A percentile compares a stretch with the other conserved stretches of the same genome.
phyloP scores from a whole-genome alignment of 2,113 vertebrate species.

The Triplophysa dalaica region DNA sequence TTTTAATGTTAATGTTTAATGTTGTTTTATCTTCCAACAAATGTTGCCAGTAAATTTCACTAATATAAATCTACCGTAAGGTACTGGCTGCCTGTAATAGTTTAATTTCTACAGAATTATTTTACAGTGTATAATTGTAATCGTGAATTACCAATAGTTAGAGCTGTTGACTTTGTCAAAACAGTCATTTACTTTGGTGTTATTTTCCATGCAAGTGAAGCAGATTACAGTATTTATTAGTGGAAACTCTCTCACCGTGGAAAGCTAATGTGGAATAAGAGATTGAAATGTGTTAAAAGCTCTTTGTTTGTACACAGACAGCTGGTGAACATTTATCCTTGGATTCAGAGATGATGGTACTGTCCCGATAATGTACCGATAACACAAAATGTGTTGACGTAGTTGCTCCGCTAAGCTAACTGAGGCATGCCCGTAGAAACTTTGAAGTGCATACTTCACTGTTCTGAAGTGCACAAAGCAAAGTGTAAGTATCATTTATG shows the following conservation, averaged over 20 bases:
- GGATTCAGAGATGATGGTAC: conserved; percentile 26
- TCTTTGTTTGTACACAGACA: conserved; percentile 49
- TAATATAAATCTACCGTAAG: no score
- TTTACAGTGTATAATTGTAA: no score
- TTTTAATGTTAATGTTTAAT: no score
- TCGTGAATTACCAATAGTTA: no score
- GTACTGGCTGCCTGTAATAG: no score
- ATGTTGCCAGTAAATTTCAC: no score
- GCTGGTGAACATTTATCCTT: conserved; percentile 36
- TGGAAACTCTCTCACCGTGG: background rate
- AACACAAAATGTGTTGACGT: conserved; percentile 1
- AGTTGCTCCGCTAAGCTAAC: background rate
- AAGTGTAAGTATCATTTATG: background rate
- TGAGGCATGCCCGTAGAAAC: background rate
- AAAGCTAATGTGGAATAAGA: conserved; percentile 18
- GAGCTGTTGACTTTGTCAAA: no score
- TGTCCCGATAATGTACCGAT: background rate
- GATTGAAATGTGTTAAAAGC: conserved; percentile 49
- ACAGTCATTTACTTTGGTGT: no score
- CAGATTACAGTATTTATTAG: background rate
- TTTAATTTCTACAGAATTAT: no score
- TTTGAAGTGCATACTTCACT: background rate
- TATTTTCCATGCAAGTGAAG: background rate
- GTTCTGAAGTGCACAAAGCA: background rate
- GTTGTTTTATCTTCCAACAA: no score